A percentile compares a stretch with the other conserved stretches of the same genome.
Evolutionary conservation across 2,888 invertebrate species (phyloP).

Genomic region (Invenusta paracnida): DNA sequence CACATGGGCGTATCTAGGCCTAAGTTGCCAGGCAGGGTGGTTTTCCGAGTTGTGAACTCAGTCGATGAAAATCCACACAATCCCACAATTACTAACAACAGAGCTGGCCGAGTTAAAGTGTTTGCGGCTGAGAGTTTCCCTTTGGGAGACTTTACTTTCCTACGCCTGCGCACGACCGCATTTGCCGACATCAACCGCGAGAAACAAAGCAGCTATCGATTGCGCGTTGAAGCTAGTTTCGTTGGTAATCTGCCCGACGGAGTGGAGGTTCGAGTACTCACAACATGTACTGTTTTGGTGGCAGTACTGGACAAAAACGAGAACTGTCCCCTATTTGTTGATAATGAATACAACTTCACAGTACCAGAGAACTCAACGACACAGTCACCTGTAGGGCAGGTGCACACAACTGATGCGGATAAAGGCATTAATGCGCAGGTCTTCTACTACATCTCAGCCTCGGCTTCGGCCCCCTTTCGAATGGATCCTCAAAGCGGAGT

Average conservation of each 20-base stretch:
- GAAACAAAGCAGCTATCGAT: conserved; percentile 26
- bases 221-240: conserved; percentile 35
- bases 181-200: conserved; percentile 30
- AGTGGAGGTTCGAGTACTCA: not conserved
- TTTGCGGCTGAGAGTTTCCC: conserved; percentile 25
- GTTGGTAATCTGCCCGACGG: not conserved
- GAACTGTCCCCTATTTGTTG: conserved; percentile 41
- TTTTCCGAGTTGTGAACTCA: conserved; percentile 23
- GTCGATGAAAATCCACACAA: not conserved
- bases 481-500: conserved; percentile 26
- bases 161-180: conserved; percentile 14
- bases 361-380: conserved; percentile 29
- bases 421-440: conserved; percentile 35
- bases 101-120: not conserved
- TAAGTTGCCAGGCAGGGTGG: not conserved
- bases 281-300: not conserved
- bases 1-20: conserved; percentile 33
- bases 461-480: not conserved
- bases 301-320: conserved; percentile 40
- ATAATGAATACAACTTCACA: conserved; percentile 36
- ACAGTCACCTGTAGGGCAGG: not conserved
- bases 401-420: conserved; percentile 35
- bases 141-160: conserved; percentile 40
- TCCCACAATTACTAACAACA: not conserved
- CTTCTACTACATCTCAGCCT: not conserved